Conservation (phyloP, 2,113 vertebrate species). For the Thunnus thynnus region DNA sequence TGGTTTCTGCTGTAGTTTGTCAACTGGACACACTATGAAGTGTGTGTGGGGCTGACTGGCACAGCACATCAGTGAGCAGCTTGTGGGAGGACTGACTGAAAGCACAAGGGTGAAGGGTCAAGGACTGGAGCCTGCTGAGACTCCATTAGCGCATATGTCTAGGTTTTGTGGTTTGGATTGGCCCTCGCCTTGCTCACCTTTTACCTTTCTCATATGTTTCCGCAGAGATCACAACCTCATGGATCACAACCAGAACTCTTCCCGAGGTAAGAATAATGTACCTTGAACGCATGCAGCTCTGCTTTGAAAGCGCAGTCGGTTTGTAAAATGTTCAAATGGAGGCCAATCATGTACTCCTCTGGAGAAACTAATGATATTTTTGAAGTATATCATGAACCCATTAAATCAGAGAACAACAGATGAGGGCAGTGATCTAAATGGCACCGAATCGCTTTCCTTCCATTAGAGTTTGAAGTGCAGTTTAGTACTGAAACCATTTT, state of each 20-base stretch:
- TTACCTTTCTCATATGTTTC: background rate
- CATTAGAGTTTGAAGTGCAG: constrained; percentile 59
- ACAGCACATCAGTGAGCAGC: background rate
- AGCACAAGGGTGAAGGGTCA: constrained; percentile 11
- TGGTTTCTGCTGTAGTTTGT: background rate
- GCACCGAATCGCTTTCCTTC: constrained; percentile 32
- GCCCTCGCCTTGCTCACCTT: background rate
- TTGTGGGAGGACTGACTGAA: constrained; percentile 24
- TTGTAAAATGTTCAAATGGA: constrained; percentile 15
- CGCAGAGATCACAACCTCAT: constrained; percentile 54
- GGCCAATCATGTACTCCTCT: background rate
- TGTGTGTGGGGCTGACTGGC: background rate
- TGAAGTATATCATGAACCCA: constrained; percentile 42
- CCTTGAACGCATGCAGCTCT: background rate
- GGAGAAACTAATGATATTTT: constrained; percentile 39
- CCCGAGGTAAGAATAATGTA: constrained; percentile 67
- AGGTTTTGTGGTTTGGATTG: background rate
- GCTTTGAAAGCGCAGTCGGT: background rate
- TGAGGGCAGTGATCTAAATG: constrained; percentile 47
- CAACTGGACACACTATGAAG: background rate
- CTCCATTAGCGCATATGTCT: constrained; percentile 40
- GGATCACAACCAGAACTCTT: constrained; percentile 64
- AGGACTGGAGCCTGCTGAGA: constrained; percentile 1
- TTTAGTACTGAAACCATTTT: constrained; percentile 47
- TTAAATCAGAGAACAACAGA: constrained; percentile 46